These are phyloP conservation scores for Bolborhynchus lineola DNA, from an alignment of 2,113 vertebrate species.

Conservation along the genomic window DNA sequence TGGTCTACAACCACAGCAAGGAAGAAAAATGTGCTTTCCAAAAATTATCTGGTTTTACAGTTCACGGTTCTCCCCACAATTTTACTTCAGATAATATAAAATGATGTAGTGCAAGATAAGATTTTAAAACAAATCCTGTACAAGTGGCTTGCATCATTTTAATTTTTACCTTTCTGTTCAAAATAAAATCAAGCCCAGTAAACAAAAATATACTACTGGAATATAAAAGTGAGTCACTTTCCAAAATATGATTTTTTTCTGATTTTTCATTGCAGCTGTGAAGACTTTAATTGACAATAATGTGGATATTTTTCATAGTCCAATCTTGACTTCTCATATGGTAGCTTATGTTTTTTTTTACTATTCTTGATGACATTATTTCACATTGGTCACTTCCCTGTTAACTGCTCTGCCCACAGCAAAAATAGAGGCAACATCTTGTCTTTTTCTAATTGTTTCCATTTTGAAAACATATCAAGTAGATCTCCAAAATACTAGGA, in stretches of 20 bases:
- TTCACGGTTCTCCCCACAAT: background rate
- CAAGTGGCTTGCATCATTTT: background rate
- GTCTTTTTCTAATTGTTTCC: background rate
- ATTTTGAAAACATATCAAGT: background rate
- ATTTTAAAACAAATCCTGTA: background rate
- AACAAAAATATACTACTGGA: background rate
- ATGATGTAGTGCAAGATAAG: background rate
- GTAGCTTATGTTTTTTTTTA: background rate
- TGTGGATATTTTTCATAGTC: background rate
- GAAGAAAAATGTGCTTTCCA: conserved; percentile 35
- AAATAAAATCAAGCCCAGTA: background rate
- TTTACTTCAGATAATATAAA: background rate
- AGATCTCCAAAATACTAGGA: background rate
- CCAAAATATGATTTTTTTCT: background rate
- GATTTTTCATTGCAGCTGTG: background rate
- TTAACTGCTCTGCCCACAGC: background rate
- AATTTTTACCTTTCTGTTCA: background rate
- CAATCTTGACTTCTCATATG: background rate
- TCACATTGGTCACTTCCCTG: accelerated
- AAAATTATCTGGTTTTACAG: background rate
- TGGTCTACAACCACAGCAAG: conserved; percentile 38
- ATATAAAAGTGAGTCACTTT: background rate
- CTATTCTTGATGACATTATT: background rate
- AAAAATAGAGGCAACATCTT: background rate
- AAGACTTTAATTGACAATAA: background rate